Percentiles rank a stretch among this genome's conserved stretches.
These are phyloP conservation scores for Cirrhinus mrigala DNA, from an alignment of 2,797 vertebrate species.

Conservation along the genomic window DNA sequence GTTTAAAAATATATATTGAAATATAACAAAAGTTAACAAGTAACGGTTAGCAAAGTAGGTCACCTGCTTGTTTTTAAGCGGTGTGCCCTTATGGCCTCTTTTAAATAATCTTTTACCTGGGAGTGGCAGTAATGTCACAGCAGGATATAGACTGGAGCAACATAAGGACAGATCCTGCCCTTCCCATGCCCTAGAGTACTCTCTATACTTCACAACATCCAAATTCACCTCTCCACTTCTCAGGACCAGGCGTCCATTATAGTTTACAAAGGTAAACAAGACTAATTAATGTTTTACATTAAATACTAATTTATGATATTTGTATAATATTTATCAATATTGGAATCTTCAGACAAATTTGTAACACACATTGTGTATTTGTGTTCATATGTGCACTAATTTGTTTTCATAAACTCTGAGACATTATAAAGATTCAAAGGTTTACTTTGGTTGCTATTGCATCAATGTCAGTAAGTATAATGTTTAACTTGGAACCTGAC, in stretches of 20 bases:
- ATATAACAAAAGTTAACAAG: slow-evolving; percentile 13
- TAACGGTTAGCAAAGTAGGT: slow-evolving; percentile 58
- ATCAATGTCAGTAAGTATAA: not conserved
- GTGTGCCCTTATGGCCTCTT: slow-evolving; percentile 42
- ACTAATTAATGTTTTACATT: not conserved
- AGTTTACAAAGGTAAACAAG: not conserved
- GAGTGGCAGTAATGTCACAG: slow-evolving; percentile 49
- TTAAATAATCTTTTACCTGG: slow-evolving; percentile 73
- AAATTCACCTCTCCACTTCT: slow-evolving; percentile 7
- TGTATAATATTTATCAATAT: not conserved
- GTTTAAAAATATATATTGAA: not conserved
- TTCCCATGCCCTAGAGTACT: slow-evolving; percentile 19
- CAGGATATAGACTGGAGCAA: slow-evolving; percentile 46
- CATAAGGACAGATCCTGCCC: slow-evolving; percentile 40
- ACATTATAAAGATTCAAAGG: not conserved
- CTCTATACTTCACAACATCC: slow-evolving; percentile 27
- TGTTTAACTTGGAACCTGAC: not conserved
- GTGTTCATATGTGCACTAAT: not conserved
- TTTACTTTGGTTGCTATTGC: slow-evolving; percentile 1
- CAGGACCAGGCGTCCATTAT: not conserved
- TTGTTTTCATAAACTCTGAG: not conserved
- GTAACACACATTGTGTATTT: not conserved
- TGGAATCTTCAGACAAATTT: not conserved
- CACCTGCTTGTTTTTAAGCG: slow-evolving; percentile 68
- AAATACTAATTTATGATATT: no score